Percentiles rank a stretch among this genome's conserved stretches.
Conservation (phyloP, 1,140 invertebrate genomes). For the Muscidifurax raptorellus region DNA sequence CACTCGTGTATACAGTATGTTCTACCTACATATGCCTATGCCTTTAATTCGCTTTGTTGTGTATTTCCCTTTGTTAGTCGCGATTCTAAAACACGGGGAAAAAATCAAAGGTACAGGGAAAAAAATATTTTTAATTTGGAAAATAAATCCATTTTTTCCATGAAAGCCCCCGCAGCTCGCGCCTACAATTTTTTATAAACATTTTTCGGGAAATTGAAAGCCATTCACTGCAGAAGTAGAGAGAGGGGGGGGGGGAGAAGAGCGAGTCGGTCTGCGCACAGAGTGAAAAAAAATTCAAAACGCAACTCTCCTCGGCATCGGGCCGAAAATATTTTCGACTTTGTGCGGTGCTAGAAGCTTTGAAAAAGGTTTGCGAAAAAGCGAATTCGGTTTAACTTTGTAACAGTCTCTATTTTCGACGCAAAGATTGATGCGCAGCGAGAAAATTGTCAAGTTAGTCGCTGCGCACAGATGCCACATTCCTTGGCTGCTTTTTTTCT, state of each 20-base stretch:
- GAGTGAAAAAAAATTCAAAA: conserved; percentile 29
- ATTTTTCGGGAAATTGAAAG: conserved; percentile 34
- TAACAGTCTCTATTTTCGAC: not conserved
- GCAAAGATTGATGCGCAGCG: not conserved
- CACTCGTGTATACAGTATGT: not conserved
- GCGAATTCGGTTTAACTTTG: not conserved
- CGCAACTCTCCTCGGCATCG: not conserved
- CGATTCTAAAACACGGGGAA: not conserved
- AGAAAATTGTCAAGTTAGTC: not conserved
- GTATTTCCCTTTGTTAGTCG: not conserved
- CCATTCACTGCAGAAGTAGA: not conserved
- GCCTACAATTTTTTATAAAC: conserved; percentile 1
- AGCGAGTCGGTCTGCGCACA: not conserved
- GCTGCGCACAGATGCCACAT: not conserved
- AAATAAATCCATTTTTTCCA: conserved; percentile 8
- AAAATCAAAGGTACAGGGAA: not conserved
- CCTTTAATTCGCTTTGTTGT: not conserved
- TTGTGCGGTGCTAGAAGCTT: not conserved
- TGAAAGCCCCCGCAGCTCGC: not conserved
- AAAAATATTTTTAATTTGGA: conserved; percentile 11
- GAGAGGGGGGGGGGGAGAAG: not conserved
- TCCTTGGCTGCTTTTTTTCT: not conserved
- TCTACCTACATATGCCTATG: not conserved
- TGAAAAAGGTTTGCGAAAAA: not conserved
- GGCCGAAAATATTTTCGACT: conserved; percentile 16